Conservation (phyloP, 2,888 invertebrate genomes). For the Philhelius pedissequus region DNA sequence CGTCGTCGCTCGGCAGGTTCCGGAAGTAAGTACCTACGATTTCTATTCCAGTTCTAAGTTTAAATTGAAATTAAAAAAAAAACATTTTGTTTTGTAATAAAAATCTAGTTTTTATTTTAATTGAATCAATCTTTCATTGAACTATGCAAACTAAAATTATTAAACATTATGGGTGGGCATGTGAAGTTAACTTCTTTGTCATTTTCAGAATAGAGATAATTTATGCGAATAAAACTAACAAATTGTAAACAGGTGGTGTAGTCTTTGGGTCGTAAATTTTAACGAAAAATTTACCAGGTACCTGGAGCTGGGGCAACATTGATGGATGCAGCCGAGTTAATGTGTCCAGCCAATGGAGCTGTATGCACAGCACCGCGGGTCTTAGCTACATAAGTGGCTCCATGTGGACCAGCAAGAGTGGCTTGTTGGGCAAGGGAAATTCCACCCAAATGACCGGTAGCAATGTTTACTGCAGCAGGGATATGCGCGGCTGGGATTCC, state of each 20-base stretch:
- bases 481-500: constrained; percentile 29
- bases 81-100: constrained; percentile 34
- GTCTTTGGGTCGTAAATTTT: constrained; percentile 30
- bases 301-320: constrained; percentile 76
- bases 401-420: constrained; percentile 74
- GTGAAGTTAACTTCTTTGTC: constrained; percentile 28
- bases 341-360: constrained; percentile 74
- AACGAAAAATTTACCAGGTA: constrained; percentile 64
- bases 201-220: background rate
- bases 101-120: constrained; percentile 39
- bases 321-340: constrained; percentile 74
- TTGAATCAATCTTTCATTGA: constrained; percentile 64
- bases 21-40: no score
- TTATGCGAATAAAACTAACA: background rate
- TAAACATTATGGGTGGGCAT: constrained; percentile 13
- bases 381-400: constrained; percentile 75
- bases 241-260: background rate
- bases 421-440: constrained; percentile 74
- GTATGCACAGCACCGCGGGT: constrained; percentile 76
- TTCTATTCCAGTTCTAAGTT: no score
- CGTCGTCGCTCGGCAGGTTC: background rate
- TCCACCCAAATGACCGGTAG: constrained; percentile 31
- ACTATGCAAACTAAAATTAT: constrained; percentile 52
- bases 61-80: background rate
- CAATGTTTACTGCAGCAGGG: constrained; percentile 68